phyloP scores from a whole-genome alignment of 1,140 invertebrate genomes.

The Anadara kagoshimensis region DNA sequence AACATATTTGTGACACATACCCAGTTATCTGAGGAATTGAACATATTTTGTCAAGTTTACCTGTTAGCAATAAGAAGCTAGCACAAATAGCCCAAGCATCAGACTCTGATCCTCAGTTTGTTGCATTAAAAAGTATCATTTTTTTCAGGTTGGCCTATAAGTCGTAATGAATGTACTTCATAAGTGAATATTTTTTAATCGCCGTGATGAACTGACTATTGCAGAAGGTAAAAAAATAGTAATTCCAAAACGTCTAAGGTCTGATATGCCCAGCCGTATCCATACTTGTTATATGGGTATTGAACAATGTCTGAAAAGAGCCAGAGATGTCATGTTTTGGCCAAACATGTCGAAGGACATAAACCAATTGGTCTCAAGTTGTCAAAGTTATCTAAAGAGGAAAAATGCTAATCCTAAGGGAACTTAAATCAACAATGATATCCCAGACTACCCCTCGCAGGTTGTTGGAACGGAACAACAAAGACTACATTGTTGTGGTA shows the following conservation, averaged over 20 bases:
- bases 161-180: neutral
- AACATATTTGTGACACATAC: conserved; percentile 18
- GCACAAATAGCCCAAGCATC: too few species aligned
- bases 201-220: conserved; percentile 38
- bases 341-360: conserved; percentile 42
- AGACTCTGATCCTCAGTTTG: too few species aligned
- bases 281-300: conserved; percentile 24
- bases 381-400: too few species aligned
- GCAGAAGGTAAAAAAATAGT: conserved; percentile 36
- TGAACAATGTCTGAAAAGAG: conserved; percentile 33
- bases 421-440: too few species aligned
- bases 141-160: conserved; percentile 26
- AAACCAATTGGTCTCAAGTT: too few species aligned
- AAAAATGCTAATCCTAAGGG: too few species aligned
- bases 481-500: conserved; percentile 1
- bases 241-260: conserved; percentile 15
- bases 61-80: too few species aligned
- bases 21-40: conserved; percentile 3
- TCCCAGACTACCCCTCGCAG: too few species aligned
- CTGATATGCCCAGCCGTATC: conserved; percentile 1
- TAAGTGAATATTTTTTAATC: conserved; percentile 20
- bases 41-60: too few species aligned
- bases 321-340: conserved; percentile 47
- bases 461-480: too few species aligned
- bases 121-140: conserved; percentile 12